Conservation (phyloP, 2,888 invertebrate genomes). For the Esperia sulphurella region DNA sequence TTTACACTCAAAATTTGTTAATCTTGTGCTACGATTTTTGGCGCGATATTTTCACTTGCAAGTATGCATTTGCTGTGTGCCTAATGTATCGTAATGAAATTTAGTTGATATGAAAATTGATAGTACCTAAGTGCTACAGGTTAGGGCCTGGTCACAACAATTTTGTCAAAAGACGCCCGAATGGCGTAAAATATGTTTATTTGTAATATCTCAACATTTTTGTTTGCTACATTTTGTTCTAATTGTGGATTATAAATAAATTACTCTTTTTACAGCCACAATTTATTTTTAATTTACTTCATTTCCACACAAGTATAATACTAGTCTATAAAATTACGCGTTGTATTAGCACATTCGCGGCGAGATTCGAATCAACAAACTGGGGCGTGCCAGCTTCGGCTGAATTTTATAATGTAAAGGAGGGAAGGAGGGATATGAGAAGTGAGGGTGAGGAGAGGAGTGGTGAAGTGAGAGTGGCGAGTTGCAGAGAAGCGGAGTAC, state of each 20-base stretch:
- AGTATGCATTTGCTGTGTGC: constrained; percentile 41
- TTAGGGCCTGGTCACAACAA: constrained; percentile 50
- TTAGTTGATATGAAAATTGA: constrained; percentile 33
- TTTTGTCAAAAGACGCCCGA: constrained; percentile 24
- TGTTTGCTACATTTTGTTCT: constrained; percentile 63
- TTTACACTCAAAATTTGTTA: constrained; percentile 67
- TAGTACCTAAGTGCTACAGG: constrained; percentile 36
- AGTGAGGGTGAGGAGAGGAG: too few species aligned
- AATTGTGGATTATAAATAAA: constrained; percentile 77
- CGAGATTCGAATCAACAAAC: too few species aligned
- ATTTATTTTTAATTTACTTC: constrained; percentile 12
- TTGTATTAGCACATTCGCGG: too few species aligned
- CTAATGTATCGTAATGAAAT: constrained; percentile 41
- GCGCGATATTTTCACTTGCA: constrained; percentile 33
- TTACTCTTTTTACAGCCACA: constrained; percentile 70
- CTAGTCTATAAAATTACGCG: background rate
- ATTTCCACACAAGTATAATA: background rate
- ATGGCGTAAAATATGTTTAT: constrained; percentile 28
- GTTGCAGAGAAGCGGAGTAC: too few species aligned
- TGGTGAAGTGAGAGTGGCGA: too few species aligned
- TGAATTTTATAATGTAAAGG: too few species aligned
- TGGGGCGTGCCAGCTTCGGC: too few species aligned
- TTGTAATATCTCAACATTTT: constrained; percentile 57
- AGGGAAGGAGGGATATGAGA: too few species aligned
- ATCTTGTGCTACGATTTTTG: constrained; percentile 44